Base-by-base conservation (phyloP, 2,113 vertebrate genomes). In the Malurus melanocephalus region DNA sequence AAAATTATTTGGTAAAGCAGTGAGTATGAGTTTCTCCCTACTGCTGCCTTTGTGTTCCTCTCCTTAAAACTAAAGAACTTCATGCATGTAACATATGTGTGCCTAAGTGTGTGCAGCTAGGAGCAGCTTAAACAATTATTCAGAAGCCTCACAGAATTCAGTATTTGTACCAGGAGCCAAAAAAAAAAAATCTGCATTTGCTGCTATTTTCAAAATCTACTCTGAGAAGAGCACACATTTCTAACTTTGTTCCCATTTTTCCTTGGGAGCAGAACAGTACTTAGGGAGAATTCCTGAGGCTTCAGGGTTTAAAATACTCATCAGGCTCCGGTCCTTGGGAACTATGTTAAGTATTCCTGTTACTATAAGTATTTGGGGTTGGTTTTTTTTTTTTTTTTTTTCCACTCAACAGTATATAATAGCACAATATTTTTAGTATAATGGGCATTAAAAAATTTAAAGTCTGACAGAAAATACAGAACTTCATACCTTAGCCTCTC, bases 341-440 rank as follows among this genome's bases (percentile, higher is more conserved):
- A 95, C 84, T 96, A 96, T 96, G 92, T 79, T 78, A 96, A 95
- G 83, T 51, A 95, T 94, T 95, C 76, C 77, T 85, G 90, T 79
- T 90, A 69, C 92, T 91, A 53, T 46, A 94, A 93, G 67, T 87
- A 85, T 92, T 77, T 69, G 49, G 75, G 33, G 61, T 60, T 64
- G 61, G 2, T 38, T 38, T 9, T 10, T 38, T 38, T 38, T 3
- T 38, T 38, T 3, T 53, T 6, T 77, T 74, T 93, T 93, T 84
- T 5, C 62, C 79, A 79, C 60, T 80, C 88, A 62, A 12, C 23
- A 48, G 38, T 66, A 91, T 92, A 85, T 62, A 84, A 48, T 90
- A 76, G 53, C 46, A 78, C 68, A 78, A 40, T 68, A 85, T 87
- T 94, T 93, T 89, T 73, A 89, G 48, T 81, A 82, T 51, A 57